phyloP scores from a whole-genome alignment of 2,888 invertebrate genomes.

The Sipunculus nudus region DNA sequence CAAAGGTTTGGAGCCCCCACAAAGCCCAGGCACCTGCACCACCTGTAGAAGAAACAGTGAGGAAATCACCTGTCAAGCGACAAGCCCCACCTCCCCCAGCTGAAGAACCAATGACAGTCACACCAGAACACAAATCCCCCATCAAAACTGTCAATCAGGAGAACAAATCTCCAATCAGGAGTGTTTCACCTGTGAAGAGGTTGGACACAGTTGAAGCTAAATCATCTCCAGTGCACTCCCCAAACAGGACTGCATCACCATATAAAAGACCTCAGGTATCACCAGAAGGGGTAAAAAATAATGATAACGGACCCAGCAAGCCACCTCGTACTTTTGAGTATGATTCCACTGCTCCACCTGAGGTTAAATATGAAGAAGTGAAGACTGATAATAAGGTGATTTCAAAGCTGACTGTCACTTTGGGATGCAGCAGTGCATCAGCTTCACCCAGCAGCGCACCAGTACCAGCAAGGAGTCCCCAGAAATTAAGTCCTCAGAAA shows the following conservation, averaged over 20 bases:
- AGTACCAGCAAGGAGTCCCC: no score
- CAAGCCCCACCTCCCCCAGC: no score
- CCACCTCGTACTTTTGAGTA: slow-evolving; percentile 10
- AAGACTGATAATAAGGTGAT: background rate
- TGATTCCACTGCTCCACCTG: background rate
- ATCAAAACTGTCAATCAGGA: background rate
- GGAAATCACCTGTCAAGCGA: no score
- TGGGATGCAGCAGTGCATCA: background rate
- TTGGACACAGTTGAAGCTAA: background rate
- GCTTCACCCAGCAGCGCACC: no score
- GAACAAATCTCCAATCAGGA: background rate
- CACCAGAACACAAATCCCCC: background rate
- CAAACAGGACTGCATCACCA: no score
- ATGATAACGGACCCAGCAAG: slow-evolving; percentile 4
- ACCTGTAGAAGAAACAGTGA: no score
- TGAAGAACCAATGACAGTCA: background rate
- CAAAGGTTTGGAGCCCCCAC: no score
- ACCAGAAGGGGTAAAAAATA: no score
- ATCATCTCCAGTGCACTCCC: no score
- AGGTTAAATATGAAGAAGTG: background rate
- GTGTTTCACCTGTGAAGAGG: background rate
- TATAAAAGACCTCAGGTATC: no score
- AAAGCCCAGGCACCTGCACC: no score
- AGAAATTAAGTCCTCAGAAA: no score
- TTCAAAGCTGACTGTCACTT: background rate